Evolutionary conservation across 2,888 invertebrate genomes (phyloP).

Genomic region (Acanthosepion lycidas): DNA sequence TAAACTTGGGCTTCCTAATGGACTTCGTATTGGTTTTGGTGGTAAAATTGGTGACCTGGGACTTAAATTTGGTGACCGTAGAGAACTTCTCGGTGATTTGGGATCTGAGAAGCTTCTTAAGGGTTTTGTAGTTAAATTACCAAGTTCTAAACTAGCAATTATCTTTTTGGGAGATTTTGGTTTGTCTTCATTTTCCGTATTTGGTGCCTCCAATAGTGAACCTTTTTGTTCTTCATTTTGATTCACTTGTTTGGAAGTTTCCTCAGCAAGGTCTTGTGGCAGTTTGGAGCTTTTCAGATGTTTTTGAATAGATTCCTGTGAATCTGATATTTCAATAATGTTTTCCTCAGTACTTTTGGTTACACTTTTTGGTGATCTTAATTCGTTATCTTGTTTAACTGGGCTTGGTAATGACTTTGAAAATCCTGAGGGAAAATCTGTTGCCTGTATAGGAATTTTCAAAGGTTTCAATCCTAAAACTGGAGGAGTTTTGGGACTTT

Average conservation of each 20-base stretch:
- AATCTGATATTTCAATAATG: background rate
- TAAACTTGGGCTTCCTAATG: background rate
- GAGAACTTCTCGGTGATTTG: background rate
- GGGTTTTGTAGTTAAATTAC: background rate
- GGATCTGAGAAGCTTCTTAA: background rate
- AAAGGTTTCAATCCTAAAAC: background rate
- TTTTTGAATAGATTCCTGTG: background rate
- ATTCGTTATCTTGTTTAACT: background rate
- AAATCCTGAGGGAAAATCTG: background rate
- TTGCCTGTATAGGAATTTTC: background rate
- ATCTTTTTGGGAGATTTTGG: background rate
- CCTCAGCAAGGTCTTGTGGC: background rate
- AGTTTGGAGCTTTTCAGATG: background rate
- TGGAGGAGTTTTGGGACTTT: background rate
- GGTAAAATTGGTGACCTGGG: background rate
- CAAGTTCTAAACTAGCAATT: background rate
- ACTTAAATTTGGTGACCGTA: background rate
- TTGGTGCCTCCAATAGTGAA: background rate
- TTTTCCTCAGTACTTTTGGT: background rate
- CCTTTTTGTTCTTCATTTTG: background rate
- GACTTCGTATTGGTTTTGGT: constrained; percentile 5
- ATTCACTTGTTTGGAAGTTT: background rate
- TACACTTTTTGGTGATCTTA: background rate
- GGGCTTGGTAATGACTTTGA: background rate
- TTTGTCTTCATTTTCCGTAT: background rate